Evolutionary conservation across 2,888 invertebrate genomes (phyloP).

Genomic region (Lacanobia wlatinum): DNA sequence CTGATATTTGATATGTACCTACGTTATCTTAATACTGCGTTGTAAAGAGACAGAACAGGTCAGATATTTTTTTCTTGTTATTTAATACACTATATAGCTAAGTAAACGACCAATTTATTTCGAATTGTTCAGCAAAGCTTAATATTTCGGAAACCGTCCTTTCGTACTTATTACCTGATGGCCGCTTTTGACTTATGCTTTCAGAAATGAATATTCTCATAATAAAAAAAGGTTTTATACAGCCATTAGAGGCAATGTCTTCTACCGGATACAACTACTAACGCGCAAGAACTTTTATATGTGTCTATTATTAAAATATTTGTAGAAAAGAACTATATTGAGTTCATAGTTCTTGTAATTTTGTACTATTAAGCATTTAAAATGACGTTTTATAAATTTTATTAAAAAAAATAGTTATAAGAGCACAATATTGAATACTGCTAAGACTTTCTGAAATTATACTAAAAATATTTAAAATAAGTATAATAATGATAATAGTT

Average conservation of each 20-base stretch:
- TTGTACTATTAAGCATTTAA: slow-evolving; percentile 29
- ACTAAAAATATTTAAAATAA: neutral
- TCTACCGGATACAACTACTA: slow-evolving; percentile 1
- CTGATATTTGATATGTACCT: slow-evolving; percentile 12
- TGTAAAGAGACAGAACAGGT: neutral
- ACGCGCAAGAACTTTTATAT: slow-evolving; percentile 21
- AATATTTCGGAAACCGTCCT: neutral
- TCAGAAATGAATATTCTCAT: neutral
- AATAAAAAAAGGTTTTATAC: neutral
- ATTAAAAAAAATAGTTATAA: slow-evolving; percentile 5
- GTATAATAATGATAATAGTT: neutral
- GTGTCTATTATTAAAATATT: neutral
- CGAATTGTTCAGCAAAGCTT: neutral
- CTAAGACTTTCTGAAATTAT: neutral
- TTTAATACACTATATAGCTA: neutral
- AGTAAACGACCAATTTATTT: neutral
- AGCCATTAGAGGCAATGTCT: slow-evolving; percentile 14
- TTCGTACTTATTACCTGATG: slow-evolving; percentile 7
- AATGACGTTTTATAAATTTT: slow-evolving; percentile 33
- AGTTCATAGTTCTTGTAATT: neutral
- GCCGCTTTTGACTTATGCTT: slow-evolving; percentile 9
- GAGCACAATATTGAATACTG: neutral
- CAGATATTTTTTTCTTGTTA: slow-evolving; percentile 2
- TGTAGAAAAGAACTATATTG: slow-evolving; percentile 6
- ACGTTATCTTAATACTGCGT: slow-evolving; percentile 20